Percentiles rank a stretch among this genome's conserved stretches.
Evolutionary conservation across 1,140 invertebrate genomes (phyloP).

Genomic region (Mycetomoellerius zeteki): DNA sequence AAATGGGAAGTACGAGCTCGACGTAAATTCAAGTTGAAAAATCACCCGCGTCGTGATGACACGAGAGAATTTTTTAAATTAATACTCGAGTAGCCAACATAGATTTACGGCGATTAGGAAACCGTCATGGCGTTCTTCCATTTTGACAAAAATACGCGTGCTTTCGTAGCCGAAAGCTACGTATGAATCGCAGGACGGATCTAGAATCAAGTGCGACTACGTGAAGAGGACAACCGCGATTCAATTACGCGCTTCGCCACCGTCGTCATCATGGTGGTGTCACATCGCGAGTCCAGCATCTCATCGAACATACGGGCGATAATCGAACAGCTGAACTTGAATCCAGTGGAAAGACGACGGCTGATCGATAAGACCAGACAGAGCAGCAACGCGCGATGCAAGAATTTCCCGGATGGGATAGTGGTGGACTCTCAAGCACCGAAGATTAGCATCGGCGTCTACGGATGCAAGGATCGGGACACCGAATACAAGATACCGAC

Average conservation of each 20-base stretch:
- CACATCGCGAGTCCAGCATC: constrained; percentile 82
- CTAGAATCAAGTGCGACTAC: not conserved
- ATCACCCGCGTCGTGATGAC: no score
- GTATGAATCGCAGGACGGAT: not conserved
- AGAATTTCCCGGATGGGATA: constrained; percentile 63
- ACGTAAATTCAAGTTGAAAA: constrained; percentile 9
- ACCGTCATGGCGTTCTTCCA: not conserved
- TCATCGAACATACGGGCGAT: constrained; percentile 86
- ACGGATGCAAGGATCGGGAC: constrained; percentile 77
- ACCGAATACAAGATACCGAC: constrained; percentile 62
- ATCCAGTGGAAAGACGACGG: constrained; percentile 81
- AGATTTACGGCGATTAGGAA: not conserved
- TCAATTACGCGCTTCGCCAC: not conserved
- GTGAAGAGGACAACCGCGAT: constrained; percentile 16
- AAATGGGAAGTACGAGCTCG: not conserved
- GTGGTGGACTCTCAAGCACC: constrained; percentile 71
- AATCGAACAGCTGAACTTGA: constrained; percentile 85
- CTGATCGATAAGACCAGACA: constrained; percentile 77
- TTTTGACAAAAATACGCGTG: constrained; percentile 8
- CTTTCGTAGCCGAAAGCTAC: constrained; percentile 19
- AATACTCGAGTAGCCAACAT: not conserved
- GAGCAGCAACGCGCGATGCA: constrained; percentile 65
- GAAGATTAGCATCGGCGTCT: constrained; percentile 85
- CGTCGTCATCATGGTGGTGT: constrained; percentile 82
- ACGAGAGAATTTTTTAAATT: not conserved